Base-by-base conservation (phyloP, 2,888 invertebrate genomes). In the Norana najaformis region DNA sequence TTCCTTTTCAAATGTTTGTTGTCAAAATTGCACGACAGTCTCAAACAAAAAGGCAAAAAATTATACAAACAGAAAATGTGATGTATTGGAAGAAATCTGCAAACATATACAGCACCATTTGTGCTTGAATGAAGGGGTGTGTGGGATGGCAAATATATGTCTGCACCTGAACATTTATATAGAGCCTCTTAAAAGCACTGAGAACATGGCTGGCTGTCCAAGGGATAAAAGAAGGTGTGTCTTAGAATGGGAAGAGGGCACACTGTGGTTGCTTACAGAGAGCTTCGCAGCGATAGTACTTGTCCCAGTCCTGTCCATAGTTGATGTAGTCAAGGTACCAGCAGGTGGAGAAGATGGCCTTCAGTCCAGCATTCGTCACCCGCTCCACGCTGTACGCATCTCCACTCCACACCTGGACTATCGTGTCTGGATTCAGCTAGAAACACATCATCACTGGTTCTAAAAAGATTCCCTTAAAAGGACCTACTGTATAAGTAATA, bases 251-350 rank as follows among this genome's bases (percentile, higher is more conserved):
- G n/a, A n/a, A n/a, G n/a, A n/a, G n/a, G n/a, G n/a, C n/a, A n/a
- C n/a, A n/a, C n/a, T n/a, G 18, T 35, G 11, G 34, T 69, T n/a
- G 36, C 92, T 90, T 41, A 92, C 92, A 90, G 34, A 92, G 90
- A 36, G 92, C 91, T 36, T 95, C 95, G 92, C 95, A 95, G 36
- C 92, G 92, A 92, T 95, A 95, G 92, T 95, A 95, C 83, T 93
- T 93, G 38, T 90, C 91, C 95, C 95, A 95, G 93, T 96, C 95
- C 90, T 92, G 92, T 4, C 95, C 96, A 92, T 95, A 95, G 41
- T 93, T 95, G 88, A 97, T 95, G 93, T 97, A 96, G 94, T 98
- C 97, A 88, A 98, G 95, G 94, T 98, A 98, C 98, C 98, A 98
- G 91, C 97, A 97, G 0, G 97, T 95, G 0, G 98, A 98, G 90